Percentiles rank a stretch among this genome's conserved stretches.
These are phyloP conservation scores for Montipora foliosa DNA, from an alignment of 64 coral and sea anemone genomes.

Conservation along the genomic window DNA sequence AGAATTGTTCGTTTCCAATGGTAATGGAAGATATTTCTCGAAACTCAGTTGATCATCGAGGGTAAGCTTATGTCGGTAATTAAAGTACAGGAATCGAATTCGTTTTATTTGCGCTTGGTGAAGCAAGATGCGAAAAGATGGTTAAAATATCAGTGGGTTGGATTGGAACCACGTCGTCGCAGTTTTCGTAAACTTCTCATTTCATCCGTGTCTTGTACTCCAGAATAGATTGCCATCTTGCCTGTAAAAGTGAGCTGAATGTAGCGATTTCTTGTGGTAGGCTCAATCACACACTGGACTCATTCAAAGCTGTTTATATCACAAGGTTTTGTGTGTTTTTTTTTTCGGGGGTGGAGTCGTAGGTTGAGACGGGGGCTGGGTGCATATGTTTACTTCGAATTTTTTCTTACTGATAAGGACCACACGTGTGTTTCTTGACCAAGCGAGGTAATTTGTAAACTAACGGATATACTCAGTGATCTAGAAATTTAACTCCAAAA, in stretches of 20 bases:
- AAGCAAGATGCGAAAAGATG: neutral
- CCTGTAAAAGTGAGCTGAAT: neutral
- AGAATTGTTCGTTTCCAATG: neutral
- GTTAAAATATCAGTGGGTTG: neutral
- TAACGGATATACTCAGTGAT: too few relatives aligned
- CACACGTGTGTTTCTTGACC: too few relatives aligned
- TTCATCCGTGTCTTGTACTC: neutral
- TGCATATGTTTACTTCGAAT: too few relatives aligned
- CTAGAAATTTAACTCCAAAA: too few relatives aligned
- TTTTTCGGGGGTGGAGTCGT: too few relatives aligned
- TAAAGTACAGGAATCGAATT: neutral
- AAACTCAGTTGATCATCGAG: conserved; percentile 24
- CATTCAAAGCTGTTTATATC: too few relatives aligned
- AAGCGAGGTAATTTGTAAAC: too few relatives aligned
- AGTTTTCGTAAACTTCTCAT: neutral
- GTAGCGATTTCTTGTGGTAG: neutral
- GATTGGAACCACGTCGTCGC: neutral
- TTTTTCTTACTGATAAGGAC: too few relatives aligned
- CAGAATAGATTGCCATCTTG: neutral
- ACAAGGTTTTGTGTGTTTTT: too few relatives aligned
- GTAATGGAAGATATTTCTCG: conserved; percentile 7
- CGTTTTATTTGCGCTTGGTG: neutral
- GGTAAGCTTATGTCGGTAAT: neutral
- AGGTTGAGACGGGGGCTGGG: too few relatives aligned
- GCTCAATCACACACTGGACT: too few relatives aligned